phyloP scores from a whole-genome alignment of 2,797 vertebrate genomes.

The Antennarius maculatus region DNA sequence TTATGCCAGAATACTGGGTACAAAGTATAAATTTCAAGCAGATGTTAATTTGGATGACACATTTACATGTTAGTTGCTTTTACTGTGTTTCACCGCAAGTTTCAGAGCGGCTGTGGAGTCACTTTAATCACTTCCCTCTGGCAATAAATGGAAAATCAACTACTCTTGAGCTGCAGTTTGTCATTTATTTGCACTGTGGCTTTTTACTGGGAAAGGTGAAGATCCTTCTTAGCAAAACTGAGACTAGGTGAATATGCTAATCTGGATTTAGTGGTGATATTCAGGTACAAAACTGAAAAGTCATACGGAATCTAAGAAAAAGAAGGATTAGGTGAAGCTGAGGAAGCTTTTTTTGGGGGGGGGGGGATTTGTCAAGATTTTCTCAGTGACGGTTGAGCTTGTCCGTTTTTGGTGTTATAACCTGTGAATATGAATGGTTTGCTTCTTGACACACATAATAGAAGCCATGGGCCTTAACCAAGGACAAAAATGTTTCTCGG shows the following conservation, averaged over 20 bases:
- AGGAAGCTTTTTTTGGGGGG: neutral
- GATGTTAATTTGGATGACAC: conserved; percentile 39
- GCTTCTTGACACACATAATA: conserved; percentile 29
- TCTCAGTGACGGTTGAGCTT: neutral
- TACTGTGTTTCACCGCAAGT: conserved; percentile 33
- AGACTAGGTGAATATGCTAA: conserved; percentile 18
- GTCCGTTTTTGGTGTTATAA: neutral
- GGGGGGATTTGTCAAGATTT: neutral
- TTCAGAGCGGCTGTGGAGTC: conserved; percentile 39
- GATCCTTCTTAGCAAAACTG: conserved; percentile 7
- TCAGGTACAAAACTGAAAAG: neutral
- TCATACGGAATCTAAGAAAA: neutral
- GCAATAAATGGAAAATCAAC: conserved; percentile 56
- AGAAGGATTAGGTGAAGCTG: neutral
- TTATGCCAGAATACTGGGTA: conserved; percentile 48
- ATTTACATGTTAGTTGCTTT: conserved; percentile 38
- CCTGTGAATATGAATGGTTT: conserved; percentile 14
- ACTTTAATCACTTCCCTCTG: conserved; percentile 49
- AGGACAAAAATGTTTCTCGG: conserved; percentile 42
- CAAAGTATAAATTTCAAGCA: conserved; percentile 31
- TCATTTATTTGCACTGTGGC: conserved; percentile 31
- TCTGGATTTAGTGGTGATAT: conserved; percentile 9
- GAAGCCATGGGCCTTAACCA: conserved; percentile 30
- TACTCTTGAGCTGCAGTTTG: conserved; percentile 23
- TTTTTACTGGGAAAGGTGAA: conserved; percentile 1